phyloP scores from a whole-genome alignment of 2,888 invertebrate species.

The Heteromyza rotundicornis region DNA sequence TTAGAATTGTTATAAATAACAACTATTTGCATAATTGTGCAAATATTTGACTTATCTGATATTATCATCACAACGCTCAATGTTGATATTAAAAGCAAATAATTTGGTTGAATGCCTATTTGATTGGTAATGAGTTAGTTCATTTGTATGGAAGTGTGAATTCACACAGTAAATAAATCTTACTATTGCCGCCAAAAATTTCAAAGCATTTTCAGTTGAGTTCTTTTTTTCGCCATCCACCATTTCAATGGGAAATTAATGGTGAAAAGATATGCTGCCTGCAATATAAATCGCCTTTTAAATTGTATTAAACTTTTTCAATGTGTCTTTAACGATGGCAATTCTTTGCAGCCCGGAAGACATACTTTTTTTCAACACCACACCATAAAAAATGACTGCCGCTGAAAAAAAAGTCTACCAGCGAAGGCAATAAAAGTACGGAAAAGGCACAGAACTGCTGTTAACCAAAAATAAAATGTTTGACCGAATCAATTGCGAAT shows the following conservation, averaged over 20 bases:
- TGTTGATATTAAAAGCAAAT: not conserved
- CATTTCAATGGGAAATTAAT: slow-evolving; percentile 22
- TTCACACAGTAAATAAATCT: too few species aligned
- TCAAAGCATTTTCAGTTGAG: too few species aligned
- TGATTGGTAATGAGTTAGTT: too few species aligned
- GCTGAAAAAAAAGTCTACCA: too few species aligned
- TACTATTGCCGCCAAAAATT: too few species aligned
- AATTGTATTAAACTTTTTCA: slow-evolving; percentile 36
- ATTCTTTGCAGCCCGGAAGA: slow-evolving; percentile 8
- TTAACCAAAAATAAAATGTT: too few species aligned
- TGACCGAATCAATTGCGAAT: too few species aligned
- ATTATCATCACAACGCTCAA: not conserved
- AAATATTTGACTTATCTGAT: not conserved
- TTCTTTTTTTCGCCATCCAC: not conserved
- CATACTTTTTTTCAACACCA: not conserved
- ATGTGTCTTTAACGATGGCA: slow-evolving; percentile 37
- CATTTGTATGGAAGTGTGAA: too few species aligned
- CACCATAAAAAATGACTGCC: not conserved
- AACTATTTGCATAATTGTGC: not conserved
- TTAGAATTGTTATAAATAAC: not conserved
- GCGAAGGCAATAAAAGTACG: not conserved
- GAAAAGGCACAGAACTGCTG: too few species aligned
- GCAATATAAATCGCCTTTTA: slow-evolving; percentile 22
- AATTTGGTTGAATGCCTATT: not conserved
- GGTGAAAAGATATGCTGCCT: slow-evolving; percentile 19